Evolutionary conservation across 2,888 invertebrate genomes (phyloP), one percentile per base, ranked within the genome.

Genomic region (Hydroisotoma schaefferi): DNA sequence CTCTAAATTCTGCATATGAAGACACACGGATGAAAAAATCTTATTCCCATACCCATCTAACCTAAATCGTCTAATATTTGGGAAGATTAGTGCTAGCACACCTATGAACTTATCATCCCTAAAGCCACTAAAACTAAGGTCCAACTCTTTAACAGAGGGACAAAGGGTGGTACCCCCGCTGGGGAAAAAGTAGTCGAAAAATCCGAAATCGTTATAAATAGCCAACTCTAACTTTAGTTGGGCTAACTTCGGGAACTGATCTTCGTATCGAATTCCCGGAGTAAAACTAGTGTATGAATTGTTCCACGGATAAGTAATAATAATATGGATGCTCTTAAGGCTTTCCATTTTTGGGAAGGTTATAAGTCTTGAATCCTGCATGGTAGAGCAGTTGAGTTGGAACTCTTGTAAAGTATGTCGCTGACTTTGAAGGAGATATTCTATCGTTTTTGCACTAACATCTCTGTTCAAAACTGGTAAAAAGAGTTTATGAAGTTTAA

Each of bases 231-330:
- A 27, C 53, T 62, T 65, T 1, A 70, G 57, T 8, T 22, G 29
- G 29, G 62, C 55, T 29, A 70, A 23, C 2, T 18, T 26, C 0
- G 70, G 68, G 20, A 70, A 61, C 15, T 59, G 58, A 18, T 28
- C 40, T 20, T 57, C 29, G 22, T 65, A 68, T 12, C 63, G 61
- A 10, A 68, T 59, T 15, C 59, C 26, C 5, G 63, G 65, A 47
- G 58, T 61, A 25, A 68, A 68, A 2, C 54, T 23, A 0, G 60
- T 62, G 20, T 65, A 61, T 2, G 57, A 54, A 44, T 68, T 68
- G 29, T 63, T 63, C 68, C 68, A 68, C 1, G 68, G 68, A 22
- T 61, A 61, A n/a, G 68, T 65, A 15, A 68, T 63, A 5, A 57
- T 65, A 46, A 68, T 54, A 18, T 65, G 65, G 23, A 68, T 59